phyloP scores from a whole-genome alignment of 1,140 invertebrate genomes.

The Tetranychus urticae region DNA sequence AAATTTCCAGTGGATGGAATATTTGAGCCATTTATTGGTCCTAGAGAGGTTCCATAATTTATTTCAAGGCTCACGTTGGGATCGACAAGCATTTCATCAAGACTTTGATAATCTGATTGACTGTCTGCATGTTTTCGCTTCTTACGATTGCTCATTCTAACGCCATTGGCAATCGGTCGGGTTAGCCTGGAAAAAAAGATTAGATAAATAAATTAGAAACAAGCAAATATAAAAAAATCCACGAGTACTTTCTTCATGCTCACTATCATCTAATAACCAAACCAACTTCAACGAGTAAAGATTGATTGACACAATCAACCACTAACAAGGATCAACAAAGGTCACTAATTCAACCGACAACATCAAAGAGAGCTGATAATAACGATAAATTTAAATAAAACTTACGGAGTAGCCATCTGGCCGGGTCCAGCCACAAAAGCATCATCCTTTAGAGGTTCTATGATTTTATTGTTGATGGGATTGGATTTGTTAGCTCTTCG shows the following conservation, averaged over 20 bases:
- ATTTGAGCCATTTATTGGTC: background rate
- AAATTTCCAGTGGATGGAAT: conserved; percentile 7
- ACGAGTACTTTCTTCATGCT: background rate
- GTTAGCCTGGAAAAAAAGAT: background rate
- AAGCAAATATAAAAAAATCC: background rate
- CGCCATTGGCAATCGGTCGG: background rate
- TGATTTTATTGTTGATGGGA: background rate
- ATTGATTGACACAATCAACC: background rate
- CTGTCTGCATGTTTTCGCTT: background rate
- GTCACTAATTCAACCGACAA: background rate
- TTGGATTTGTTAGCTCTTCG: background rate
- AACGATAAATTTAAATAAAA: background rate
- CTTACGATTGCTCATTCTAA: background rate
- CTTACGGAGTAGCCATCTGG: background rate
- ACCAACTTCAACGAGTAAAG: background rate
- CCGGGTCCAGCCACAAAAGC: background rate
- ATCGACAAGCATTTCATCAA: background rate
- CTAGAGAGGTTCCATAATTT: background rate
- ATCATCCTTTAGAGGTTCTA: background rate
- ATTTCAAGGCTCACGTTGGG: background rate
- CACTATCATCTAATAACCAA: background rate
- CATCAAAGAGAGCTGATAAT: background rate
- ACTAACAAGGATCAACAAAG: background rate
- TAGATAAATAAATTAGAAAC: background rate
- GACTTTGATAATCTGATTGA: background rate